A percentile compares a stretch with the other conserved stretches of the same genome.
Evolutionary conservation across 2,888 invertebrate species (phyloP).

Genomic region (Drosophila niveifrons): DNA sequence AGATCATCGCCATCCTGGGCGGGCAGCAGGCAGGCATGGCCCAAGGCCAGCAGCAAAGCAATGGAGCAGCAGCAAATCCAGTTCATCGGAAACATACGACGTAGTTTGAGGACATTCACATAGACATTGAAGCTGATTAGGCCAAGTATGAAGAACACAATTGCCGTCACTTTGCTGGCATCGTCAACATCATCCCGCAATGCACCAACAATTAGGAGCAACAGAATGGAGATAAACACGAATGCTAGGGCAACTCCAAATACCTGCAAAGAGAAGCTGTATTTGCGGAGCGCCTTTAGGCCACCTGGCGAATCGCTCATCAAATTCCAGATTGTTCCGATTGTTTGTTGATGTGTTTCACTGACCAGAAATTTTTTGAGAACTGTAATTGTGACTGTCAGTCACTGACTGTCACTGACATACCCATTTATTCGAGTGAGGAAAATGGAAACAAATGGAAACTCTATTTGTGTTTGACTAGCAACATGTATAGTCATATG

Average conservation of each 20-base stretch:
- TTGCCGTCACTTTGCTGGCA: not conserved
- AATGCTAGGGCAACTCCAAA: conserved; percentile 41
- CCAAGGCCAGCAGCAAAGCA: conserved; percentile 42
- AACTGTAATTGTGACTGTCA: not conserved
- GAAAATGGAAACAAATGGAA: conserved; percentile 4
- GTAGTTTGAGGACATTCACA: conserved; percentile 33
- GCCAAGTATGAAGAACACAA: conserved; percentile 17
- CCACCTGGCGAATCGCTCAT: conserved; percentile 46
- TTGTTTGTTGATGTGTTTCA: conserved; percentile 8
- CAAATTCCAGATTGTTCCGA: conserved; percentile 17
- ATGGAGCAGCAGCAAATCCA: conserved; percentile 49
- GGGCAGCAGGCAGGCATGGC: conserved; percentile 29
- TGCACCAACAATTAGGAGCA: conserved; percentile 18
- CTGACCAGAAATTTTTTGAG: not conserved
- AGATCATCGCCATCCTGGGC: conserved; percentile 1
- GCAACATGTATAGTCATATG: conserved; percentile 22
- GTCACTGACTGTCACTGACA: conserved; percentile 2
- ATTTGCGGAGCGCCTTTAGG: conserved; percentile 20
- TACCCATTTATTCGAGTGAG: not conserved
- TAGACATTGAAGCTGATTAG: conserved; percentile 40
- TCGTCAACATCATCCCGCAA: not conserved
- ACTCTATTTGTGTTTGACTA: conserved; percentile 16
- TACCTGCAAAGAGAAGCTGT: conserved; percentile 38
- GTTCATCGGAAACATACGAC: conserved; percentile 46
- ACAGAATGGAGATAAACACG: conserved; percentile 12